Base-by-base conservation (phyloP, 2,113 vertebrate species). In the Zosterops borbonicus region DNA sequence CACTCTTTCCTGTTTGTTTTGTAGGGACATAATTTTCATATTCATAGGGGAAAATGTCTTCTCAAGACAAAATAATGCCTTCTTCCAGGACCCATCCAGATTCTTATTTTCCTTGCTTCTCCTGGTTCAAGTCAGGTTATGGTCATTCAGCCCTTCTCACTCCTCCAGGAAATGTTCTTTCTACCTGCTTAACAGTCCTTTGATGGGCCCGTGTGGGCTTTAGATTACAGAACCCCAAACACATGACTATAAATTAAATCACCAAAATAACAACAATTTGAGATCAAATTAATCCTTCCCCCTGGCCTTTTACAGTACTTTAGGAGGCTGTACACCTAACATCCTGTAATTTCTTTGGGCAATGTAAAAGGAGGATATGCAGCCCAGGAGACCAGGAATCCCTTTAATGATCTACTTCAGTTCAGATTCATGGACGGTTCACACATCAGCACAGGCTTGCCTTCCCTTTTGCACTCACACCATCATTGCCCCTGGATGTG, bases 171-270 rank as follows among this genome's bases (percentile, higher is more conserved):
- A 77, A 7, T 46, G 31, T 18, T 74, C 5, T 49, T 82, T 73
- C 50, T 58, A 37, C 5, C 4, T 62, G 47, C 15, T 14, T 11
- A 69, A n/a, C 41, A 58, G 10, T 23, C 28, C 24, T 88, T 63
- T 1, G 1, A 20, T 46, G 17, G 7, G 20, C 9, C 8, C 0
- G 0, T 35, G 5, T 23, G 29, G 20, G 37, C 20, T 77, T 83
- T 78, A n/a, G 8, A 63, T 78, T 87, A 74, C 39, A 81, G 59
- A 83, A 67, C 8, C 14, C 29, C 60, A 67, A 65, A 59, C 7
- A n/a, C 8, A 41, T 46, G 8, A 53, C 25, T 39, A 24, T 35
- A 87, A 84, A 70, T 46, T 31, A 58, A 90, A 82, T 58, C 28
- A 78, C 13, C 20, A 71, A 74, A 87, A 31, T 14, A 84, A 63